Evolutionary conservation across 1,140 invertebrate species (phyloP), one percentile per base, ranked within the genome.

Genomic region (Tenebrio molitor): DNA sequence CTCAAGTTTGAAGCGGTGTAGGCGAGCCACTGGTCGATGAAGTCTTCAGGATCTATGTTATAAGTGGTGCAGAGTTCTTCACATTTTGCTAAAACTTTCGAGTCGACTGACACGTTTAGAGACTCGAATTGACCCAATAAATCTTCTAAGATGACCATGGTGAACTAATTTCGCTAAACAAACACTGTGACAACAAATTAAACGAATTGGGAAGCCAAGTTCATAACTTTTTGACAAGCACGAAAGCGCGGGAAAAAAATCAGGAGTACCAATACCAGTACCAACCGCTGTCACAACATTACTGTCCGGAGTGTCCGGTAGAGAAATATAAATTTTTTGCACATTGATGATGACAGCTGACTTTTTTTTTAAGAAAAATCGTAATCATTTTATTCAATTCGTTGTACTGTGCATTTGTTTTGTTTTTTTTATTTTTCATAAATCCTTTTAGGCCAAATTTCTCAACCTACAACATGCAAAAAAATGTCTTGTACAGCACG

Each of bases 21-120:
- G 8, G 89, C 89, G 84, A 88, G 87, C 89, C 89, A 91, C 83
- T 87, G 85, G 77, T 90, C 89, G 65, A 87, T 88, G 74, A 90
- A 87, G 79, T 89, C 88, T 53, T 89, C 86, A 69, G 89, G 88
- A 42, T 75, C 69, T n/a, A 91, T 80, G 78, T 85, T 82, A 74
- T 89, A 87, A 58, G 82, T 81, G 69, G 85, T 79, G 76, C 89
- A 90, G 73, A 91, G 82, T 79, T 86, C 87, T 76, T 87, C 80
- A 84, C 88, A 66, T 21, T 44, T 42, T 25, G 23, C 7, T 4
- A 66, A 10, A 12, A 66, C 15, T 21, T 23, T 16, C 12, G n/a
- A 5, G 36, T 1, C 5, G n/a, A 42, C 39, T 1, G 33, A 19
- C n/a, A 65, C 15, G 39, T 65, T 65, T 29, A 41, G n/a, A 1